A percentile compares a stretch with the other conserved stretches of the same genome.
Conservation (phyloP, 1,140 invertebrate species). For the Melitaea cinxia region DNA sequence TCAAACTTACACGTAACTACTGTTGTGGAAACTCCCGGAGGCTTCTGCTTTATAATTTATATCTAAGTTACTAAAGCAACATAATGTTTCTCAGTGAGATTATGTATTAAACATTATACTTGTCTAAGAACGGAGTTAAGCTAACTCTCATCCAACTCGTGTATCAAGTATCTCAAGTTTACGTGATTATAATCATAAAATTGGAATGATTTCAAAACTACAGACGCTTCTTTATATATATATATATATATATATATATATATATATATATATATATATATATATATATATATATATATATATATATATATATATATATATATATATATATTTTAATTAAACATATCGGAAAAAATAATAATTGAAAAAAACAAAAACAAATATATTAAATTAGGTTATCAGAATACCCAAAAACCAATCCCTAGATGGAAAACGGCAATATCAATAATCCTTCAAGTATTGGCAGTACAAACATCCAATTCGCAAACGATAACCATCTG, state of each 20-base stretch:
- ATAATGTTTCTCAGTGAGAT: conserved; percentile 1
- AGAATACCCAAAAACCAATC: conserved; percentile 40
- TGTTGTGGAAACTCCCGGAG: neutral
- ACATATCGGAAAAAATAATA: neutral
- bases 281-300: too few relatives aligned
- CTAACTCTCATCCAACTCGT: neutral
- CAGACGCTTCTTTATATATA: too few relatives aligned
- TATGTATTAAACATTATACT: conserved; percentile 9
- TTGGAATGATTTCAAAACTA: too few relatives aligned
- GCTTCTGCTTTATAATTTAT: conserved; percentile 2
- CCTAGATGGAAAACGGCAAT: conserved; percentile 55
- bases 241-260: too few relatives aligned
- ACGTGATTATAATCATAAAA: too few relatives aligned
- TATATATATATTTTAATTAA: too few relatives aligned
- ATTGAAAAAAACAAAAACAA: neutral
- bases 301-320: too few relatives aligned
- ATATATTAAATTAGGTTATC: neutral
- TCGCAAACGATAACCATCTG: conserved; percentile 45
- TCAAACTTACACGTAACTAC: neutral
- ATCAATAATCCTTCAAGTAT: conserved; percentile 65
- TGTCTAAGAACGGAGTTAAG: neutral
- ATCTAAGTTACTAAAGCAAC: conserved; percentile 3
- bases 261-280: too few relatives aligned
- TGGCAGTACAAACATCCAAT: conserved; percentile 59
- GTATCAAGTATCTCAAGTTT: neutral